phyloP scores from a whole-genome alignment of 92 coral and sea anemone species.

The Palythoa grandis region DNA sequence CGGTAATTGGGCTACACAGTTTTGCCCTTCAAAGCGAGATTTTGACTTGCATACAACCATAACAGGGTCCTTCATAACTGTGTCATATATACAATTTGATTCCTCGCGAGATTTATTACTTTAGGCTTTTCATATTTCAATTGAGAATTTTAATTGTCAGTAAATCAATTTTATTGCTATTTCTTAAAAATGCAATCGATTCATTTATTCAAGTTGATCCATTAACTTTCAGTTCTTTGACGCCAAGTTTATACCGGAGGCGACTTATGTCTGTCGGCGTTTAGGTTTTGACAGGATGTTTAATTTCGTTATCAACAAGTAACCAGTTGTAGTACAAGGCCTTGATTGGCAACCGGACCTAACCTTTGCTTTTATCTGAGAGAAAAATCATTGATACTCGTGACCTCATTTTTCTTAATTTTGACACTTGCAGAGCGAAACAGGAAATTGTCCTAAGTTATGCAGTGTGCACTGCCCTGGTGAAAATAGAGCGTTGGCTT shows the following conservation, averaged over 20 bases:
- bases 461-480: background rate
- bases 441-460: constrained; percentile 3
- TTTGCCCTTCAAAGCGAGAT: too few relatives aligned
- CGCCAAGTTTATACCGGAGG: constrained; percentile 35
- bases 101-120: too few relatives aligned
- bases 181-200: background rate
- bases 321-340: background rate
- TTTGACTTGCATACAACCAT: too few relatives aligned
- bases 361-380: constrained; percentile 4
- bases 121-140: background rate
- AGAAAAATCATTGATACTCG: constrained; percentile 2
- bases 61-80: too few relatives aligned
- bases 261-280: constrained; percentile 44
- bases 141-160: background rate
- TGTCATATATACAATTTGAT: too few relatives aligned
- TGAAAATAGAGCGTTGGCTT: background rate
- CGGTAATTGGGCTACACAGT: too few relatives aligned
- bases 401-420: constrained; percentile 7
- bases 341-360: constrained; percentile 1
- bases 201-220: too few relatives aligned
- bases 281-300: constrained; percentile 5
- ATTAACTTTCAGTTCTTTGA: background rate
- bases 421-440: constrained; percentile 10
- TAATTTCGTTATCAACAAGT: constrained; percentile 35
- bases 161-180: background rate